Percentiles rank a stretch among this genome's conserved stretches.
phyloP scores from a whole-genome alignment of 2,113 vertebrate genomes.

The Daubentonia madagascariensis region DNA sequence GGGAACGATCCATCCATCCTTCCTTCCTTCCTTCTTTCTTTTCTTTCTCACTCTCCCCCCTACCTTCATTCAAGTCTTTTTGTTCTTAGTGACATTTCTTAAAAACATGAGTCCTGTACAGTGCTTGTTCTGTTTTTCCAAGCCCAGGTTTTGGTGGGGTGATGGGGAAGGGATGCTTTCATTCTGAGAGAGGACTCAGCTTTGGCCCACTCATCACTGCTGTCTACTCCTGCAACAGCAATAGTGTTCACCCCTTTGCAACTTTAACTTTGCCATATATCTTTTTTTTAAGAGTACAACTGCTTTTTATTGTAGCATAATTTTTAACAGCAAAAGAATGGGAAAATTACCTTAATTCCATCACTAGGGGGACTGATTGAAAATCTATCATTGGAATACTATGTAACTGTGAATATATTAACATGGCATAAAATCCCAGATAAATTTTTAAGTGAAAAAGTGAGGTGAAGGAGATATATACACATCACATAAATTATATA shows the following conservation, averaged over 20 bases:
- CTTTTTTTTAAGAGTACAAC: background rate
- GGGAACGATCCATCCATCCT: background rate
- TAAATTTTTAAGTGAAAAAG: background rate
- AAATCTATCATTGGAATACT: background rate
- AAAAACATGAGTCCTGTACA: background rate
- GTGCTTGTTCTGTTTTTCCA: background rate
- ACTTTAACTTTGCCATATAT: background rate
- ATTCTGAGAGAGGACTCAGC: background rate
- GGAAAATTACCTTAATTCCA: background rate
- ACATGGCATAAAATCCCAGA: background rate
- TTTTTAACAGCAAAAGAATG: background rate
- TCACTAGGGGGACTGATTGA: background rate
- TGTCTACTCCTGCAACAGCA: background rate
- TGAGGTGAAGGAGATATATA: background rate
- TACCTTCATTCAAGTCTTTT: background rate
- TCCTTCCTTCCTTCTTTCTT: accelerated
- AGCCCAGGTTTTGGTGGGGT: background rate
- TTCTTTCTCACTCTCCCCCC: background rate
- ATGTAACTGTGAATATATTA: background rate
- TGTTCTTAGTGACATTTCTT: background rate
- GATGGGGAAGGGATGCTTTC: background rate
- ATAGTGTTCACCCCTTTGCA: accelerated
- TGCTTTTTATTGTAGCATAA: background rate
- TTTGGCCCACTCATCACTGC: accelerated
- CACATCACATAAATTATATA: background rate